Evolutionary conservation across 2,797 vertebrate species (phyloP).

Genomic region (Chanos chanos): DNA sequence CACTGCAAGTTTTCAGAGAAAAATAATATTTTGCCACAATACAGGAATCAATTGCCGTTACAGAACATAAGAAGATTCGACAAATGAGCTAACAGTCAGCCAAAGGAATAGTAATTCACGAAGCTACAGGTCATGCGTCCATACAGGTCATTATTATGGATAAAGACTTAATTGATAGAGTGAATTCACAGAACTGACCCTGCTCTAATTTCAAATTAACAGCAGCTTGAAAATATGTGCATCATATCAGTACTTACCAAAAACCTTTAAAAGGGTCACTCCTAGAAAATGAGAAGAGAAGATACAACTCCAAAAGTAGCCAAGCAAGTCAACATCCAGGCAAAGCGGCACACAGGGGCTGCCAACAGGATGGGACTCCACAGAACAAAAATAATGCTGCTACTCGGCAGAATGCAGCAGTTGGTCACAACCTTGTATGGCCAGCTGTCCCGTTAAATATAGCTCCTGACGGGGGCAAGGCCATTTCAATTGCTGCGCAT

Average conservation of each 20-base stretch:
- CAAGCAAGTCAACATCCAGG: conserved; percentile 63
- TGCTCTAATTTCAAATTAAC: too few relatives aligned
- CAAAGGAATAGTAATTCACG: too few relatives aligned
- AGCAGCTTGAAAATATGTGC: too few relatives aligned
- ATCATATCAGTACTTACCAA: conserved; percentile 85
- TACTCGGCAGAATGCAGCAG: conserved; percentile 89
- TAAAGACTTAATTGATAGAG: too few relatives aligned
- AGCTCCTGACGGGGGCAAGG: conserved; percentile 69
- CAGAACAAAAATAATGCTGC: conserved; percentile 97
- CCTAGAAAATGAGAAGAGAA: conserved; percentile 45
- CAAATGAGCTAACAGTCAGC: too few relatives aligned
- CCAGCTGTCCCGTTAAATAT: conserved; percentile 87
- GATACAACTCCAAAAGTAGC: conserved; percentile 63
- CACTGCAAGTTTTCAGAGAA: too few relatives aligned
- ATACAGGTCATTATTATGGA: too few relatives aligned
- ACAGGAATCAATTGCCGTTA: too few relatives aligned
- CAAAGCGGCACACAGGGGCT: conserved; percentile 71
- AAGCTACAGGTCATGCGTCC: too few relatives aligned
- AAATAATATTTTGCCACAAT: too few relatives aligned
- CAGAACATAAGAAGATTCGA: too few relatives aligned
- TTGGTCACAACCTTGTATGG: conserved; percentile 95
- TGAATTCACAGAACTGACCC: too few relatives aligned
- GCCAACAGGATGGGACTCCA: conserved; percentile 73
- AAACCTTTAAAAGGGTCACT: conserved; percentile 49
- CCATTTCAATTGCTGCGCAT: neutral